phyloP scores from a whole-genome alignment of 23 tunicate species.

The Styela plicata region DNA sequence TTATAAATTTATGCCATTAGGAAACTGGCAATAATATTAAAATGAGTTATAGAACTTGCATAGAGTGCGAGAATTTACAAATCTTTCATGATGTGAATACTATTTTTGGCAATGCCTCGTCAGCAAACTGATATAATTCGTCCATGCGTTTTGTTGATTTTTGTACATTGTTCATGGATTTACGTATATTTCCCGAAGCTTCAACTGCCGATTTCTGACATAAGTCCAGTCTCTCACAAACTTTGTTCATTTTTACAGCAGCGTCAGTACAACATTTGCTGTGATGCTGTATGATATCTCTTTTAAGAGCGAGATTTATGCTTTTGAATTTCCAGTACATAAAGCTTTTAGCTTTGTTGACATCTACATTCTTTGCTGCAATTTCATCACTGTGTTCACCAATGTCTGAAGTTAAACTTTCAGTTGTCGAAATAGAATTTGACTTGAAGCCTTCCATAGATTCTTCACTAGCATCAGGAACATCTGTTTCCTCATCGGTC shows the following conservation, averaged over 20 bases:
- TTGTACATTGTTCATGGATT: constrained; percentile 5
- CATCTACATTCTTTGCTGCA: background rate
- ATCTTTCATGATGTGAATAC: background rate
- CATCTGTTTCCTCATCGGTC: constrained; percentile 28
- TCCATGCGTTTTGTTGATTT: constrained; percentile 3
- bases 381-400: background rate
- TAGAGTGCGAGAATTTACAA: background rate
- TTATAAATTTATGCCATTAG: too few relatives aligned
- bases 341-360: background rate
- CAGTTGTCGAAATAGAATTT: background rate
- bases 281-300: constrained; percentile 13
- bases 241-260: constrained; percentile 35
- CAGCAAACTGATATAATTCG: constrained; percentile 14
- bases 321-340: constrained; percentile 42
- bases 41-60: too few relatives aligned
- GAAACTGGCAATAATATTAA: too few relatives aligned
- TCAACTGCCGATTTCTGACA: constrained; percentile 46
- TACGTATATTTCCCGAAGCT: constrained; percentile 37
- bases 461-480: background rate
- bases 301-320: constrained; percentile 31
- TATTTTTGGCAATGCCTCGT: background rate
- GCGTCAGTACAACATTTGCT: constrained; percentile 26
- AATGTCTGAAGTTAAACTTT: background rate
- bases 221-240: constrained; percentile 35
- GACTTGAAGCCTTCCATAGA: background rate